Conservation (phyloP, 2,888 invertebrate genomes). For the Melolontha melolontha region DNA sequence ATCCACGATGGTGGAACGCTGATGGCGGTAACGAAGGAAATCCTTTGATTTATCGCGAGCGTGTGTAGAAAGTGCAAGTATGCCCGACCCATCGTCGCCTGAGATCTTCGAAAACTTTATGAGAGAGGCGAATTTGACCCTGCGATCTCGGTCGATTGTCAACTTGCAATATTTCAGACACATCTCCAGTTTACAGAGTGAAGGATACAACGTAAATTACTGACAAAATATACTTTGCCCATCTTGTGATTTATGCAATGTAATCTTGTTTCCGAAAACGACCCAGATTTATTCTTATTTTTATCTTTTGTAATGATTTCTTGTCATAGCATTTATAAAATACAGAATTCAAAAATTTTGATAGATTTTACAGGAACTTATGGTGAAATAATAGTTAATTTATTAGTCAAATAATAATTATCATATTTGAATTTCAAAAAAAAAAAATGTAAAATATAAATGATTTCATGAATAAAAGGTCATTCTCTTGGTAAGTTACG, state of each 20-base stretch:
- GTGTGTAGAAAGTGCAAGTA: slow-evolving; percentile 28
- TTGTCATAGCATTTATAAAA: neutral
- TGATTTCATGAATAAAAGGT: too few species aligned
- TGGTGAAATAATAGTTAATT: too few species aligned
- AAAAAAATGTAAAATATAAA: too few species aligned
- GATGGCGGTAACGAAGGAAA: slow-evolving; percentile 2
- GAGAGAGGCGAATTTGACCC: neutral
- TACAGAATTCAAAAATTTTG: too few species aligned
- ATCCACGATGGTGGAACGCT: too few species aligned
- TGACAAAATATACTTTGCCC: slow-evolving; percentile 22
- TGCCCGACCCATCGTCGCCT: neutral
- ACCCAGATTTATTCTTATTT: neutral
- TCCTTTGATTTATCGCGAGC: slow-evolving; percentile 31
- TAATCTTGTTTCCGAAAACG: neutral
- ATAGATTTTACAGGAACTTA: too few species aligned
- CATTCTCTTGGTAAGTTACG: too few species aligned
- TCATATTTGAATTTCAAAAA: too few species aligned
- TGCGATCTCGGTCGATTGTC: too few species aligned
- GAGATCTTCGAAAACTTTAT: slow-evolving; percentile 4
- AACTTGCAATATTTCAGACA: slow-evolving; percentile 24
- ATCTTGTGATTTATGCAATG: slow-evolving; percentile 18
- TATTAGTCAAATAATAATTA: too few species aligned
- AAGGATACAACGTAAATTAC: slow-evolving; percentile 30
- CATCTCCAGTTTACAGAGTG: slow-evolving; percentile 24
- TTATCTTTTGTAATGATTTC: too few species aligned